Percentiles rank a stretch among this genome's conserved stretches.
phyloP scores from a whole-genome alignment of 2,113 vertebrate genomes.

The Rhabdomys dilectus region DNA sequence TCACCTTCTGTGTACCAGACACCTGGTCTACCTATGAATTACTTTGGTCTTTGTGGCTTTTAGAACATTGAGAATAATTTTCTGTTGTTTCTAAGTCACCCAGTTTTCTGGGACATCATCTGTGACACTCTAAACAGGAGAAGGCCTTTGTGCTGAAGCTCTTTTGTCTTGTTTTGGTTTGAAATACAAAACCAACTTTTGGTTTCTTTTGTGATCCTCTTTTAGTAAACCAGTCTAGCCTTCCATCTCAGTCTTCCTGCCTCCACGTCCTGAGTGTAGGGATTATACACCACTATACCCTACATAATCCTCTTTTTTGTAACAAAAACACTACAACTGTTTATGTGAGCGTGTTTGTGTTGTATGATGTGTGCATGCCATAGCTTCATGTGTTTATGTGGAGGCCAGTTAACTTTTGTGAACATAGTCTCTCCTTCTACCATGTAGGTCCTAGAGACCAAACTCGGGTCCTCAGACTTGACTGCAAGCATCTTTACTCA shows the following conservation, averaged over 20 bases:
- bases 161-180: not conserved
- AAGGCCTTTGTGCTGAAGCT: not conserved
- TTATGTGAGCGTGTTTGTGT: not conserved
- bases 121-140: not conserved
- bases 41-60: not conserved
- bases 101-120: not conserved
- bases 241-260: not conserved
- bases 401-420: not conserved
- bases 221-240: not conserved
- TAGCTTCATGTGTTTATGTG: not conserved
- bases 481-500: not conserved
- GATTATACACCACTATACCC: not conserved
- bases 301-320: not conserved
- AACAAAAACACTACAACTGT: not conserved
- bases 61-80: not conserved
- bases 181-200: not conserved
- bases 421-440: not conserved
- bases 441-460: not conserved
- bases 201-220: not conserved
- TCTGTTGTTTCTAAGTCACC: not conserved
- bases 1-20: not conserved
- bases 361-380: not conserved
- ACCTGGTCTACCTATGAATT: not conserved
- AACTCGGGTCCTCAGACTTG: not conserved
- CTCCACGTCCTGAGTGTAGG: not conserved